Base-by-base conservation (phyloP, 2,113 vertebrate species). In the Anarhynchus alexandrinus region DNA sequence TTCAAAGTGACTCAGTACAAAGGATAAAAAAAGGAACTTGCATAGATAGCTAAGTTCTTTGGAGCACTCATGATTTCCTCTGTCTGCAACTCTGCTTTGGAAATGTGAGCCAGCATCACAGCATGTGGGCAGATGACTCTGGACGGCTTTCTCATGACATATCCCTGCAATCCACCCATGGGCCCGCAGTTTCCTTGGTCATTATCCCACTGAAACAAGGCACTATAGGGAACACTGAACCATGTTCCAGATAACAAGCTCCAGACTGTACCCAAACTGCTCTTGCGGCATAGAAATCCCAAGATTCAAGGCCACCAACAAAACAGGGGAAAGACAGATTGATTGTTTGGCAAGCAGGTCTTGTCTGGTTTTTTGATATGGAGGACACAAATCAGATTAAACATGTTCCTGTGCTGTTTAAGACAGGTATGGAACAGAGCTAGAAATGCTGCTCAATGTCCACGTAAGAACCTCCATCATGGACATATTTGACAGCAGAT, bases 31-130 rank as follows among this genome's bases (percentile, higher is more conserved):
- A 88, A 26, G 47, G 72, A 88, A 76, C 93, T 96, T 76, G 85
- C 90, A 91, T 18, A 92, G 86, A 88, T 38, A 67, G 82, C 76
- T 47, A 79, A 86, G 57, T 79, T 74, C 88, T 93, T 87, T 34
- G 30, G 81, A 85, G 95, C 62, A 29, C 67, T 83, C 65, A 43
- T 32, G 52, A 91, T 92, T 52, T 91, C 42, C 55, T 87, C 80
- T 65, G 81, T 59, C 26, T 92, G 90, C 76, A 94, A 5, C 52
- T 85, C 70, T 73, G 54, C 71, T 91, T 95, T 91, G 78, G 93
- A 85, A 95, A 95, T 51, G 52, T 10, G 45, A 93, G 91, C 94
- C 96, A 93, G 57, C 66, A 81, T 38, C 91, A 86, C 95, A 92
- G 95, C 51, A 55, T 86, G 87, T 40, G 81, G 82, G 67, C 82